Base-by-base conservation (phyloP, 23 tunicate species). In the Ciona savignyi region DNA sequence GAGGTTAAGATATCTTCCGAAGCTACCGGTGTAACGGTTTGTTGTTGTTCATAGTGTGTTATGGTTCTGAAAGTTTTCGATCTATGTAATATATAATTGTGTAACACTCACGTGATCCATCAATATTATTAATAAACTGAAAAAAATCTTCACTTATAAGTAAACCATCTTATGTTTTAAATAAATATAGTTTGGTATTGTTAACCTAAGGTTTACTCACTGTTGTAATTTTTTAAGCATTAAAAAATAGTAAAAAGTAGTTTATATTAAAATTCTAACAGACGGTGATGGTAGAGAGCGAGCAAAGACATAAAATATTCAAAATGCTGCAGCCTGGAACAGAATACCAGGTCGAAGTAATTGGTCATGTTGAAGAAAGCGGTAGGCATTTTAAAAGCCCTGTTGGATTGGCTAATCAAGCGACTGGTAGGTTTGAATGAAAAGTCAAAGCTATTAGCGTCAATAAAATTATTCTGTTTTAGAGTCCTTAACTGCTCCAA, bases 321-420 rank as follows among this genome's bases (percentile, higher is more conserved):
- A 34, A 3, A 11, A 51, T 26, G 23, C 62, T 88, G 31, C 28
- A 19, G 3, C 96, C 96, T 26, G 83, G 61, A n/a, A 88, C 87
- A 32, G 62, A 77, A 33, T 88, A 88, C 42, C 32, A 34, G 11
- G 84, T 82, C 0, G 67, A 72, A 0, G 84, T 88, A 1, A 49
- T 20, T 70, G 83, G 75, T 25, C 56, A 74, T 20, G 87, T 82
- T 2, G 48, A 23, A 1, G 83, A 81, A 35, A 32, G 67, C 25
- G 80, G 80, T 35, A 62, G 73, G 11, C 20, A 60, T 2, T 82
- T 76, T 25, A 35, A 23, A 30, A 87, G 86, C 24, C 95, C 74
- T 0, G 3, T 51, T 15, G 91, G 80, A 3, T 27, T 23, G 0
- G 75, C 91, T 11, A 35, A 60, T 28, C 80, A 68, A 22, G 23